phyloP scores from a whole-genome alignment of 2,888 invertebrate species.

The Didymodactylos carnosus region DNA sequence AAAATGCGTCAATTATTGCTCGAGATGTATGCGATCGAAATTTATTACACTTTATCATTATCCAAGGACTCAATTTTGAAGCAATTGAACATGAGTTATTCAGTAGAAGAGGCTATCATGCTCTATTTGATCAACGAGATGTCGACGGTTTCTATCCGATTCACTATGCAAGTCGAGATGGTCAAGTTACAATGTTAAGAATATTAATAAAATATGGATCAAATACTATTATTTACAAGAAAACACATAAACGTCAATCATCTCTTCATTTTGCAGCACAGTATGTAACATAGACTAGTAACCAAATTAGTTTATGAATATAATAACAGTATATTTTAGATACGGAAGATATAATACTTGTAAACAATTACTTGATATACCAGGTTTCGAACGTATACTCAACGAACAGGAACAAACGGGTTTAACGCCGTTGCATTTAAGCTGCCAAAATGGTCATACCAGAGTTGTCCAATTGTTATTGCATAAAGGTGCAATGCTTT shows the following conservation, averaged over 20 bases:
- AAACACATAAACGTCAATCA: slow-evolving; percentile 68
- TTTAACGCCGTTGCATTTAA: slow-evolving; percentile 58
- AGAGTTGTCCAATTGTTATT: slow-evolving; percentile 61
- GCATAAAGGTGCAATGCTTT: slow-evolving; percentile 51
- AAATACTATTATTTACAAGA: slow-evolving; percentile 45
- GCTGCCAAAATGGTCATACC: slow-evolving; percentile 60
- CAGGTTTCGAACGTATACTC: slow-evolving; percentile 1
- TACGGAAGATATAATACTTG: slow-evolving; percentile 11
- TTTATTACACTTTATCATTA: slow-evolving; percentile 62
- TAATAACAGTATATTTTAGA: neutral
- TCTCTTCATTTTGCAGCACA: slow-evolving; percentile 70
- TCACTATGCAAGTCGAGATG: slow-evolving; percentile 69
- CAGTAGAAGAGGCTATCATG: neutral
- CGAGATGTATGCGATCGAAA: slow-evolving; percentile 63
- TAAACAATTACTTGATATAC: neutral
- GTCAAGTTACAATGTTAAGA: slow-evolving; percentile 50
- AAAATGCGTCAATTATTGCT: slow-evolving; percentile 54
- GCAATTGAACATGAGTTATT: neutral
- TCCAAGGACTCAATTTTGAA: slow-evolving; percentile 44
- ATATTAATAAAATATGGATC: slow-evolving; percentile 60
- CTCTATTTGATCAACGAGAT: slow-evolving; percentile 52
- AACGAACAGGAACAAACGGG: slow-evolving; percentile 12
- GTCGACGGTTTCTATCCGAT: slow-evolving; percentile 61
- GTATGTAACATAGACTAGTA: slow-evolving; percentile 34
- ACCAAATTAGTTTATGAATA: neutral